Evolutionary conservation across 1,140 invertebrate species (phyloP), one percentile per base, ranked within the genome.

Genomic region (Bilobella aurantiaca): DNA sequence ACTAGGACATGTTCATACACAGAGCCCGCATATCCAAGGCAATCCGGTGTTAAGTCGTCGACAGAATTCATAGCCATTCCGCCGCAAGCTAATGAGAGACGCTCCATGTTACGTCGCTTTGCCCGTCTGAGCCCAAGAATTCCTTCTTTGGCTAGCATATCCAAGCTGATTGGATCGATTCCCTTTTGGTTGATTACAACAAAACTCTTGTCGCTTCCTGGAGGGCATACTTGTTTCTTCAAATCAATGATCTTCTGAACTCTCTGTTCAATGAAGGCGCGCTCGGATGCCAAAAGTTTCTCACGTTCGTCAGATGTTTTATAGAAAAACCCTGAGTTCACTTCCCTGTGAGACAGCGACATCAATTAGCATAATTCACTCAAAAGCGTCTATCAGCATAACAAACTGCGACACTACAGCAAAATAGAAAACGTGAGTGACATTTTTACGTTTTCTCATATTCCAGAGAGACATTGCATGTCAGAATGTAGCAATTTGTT

Each of bases 101-200:
- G 86, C 79, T 99, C 97, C 97, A 99, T 99, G 77, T 99, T 99
- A 65, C 97, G 86, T 46, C 96, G 83, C 78, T 99, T 99, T 21
- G 97, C 96, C 69, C 97, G 83, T 72, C 97, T 86, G 27, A 99
- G 80, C 18, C 86, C 96, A 58, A 99, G 82, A 72, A 99, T 99
- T 58, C 88, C 93, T 80, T 97, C 93, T 74, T 94, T 94, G 2
- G 96, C 96, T 37, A 99, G 78, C 77, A 94, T 85, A 77, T 99
- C 96, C 61, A 99, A 79, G 16, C 95, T 97, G 74, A 94, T 84
- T 16, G 97, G 96, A 78, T 99, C 97, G 75, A 99, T 97, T 58
- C 97, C 96, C 79, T 99, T 98, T 77, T 99, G 96, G 78, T 99
- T 99, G 75, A 99, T 95, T 1, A 99, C 82, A 14, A 98, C 93